Evolutionary conservation across 2,888 invertebrate species (phyloP).

Genomic region (Drosophila pseudotakahashii): DNA sequence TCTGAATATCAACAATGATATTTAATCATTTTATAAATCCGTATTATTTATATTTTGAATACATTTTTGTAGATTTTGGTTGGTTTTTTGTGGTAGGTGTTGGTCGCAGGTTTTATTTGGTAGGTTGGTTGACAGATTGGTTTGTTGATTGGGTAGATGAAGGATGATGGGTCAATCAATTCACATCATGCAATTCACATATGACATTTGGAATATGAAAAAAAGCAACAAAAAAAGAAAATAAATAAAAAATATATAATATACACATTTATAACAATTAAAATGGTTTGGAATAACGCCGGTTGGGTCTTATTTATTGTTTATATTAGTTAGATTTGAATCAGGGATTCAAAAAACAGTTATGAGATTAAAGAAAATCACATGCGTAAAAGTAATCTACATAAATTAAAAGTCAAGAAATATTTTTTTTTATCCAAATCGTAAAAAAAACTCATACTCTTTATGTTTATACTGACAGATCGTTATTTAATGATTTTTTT

Average conservation of each 20-base stretch:
- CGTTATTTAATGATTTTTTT: no score
- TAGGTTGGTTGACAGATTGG: conserved; percentile 53
- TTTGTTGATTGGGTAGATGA: conserved; percentile 67
- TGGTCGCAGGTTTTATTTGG: conserved; percentile 42
- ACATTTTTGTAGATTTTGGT: conserved; percentile 36
- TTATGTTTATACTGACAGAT: no score
- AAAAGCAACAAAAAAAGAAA: conserved; percentile 64
- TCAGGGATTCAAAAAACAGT: no score
- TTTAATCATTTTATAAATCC: conserved; percentile 42
- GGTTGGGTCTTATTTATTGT: neutral
- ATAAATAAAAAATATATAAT: conserved; percentile 53
- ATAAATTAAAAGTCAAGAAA: no score
- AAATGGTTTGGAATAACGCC: neutral
- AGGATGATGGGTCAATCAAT: conserved; percentile 79
- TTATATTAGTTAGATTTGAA: no score
- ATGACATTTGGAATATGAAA: conserved; percentile 73
- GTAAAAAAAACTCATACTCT: no score
- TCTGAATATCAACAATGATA: conserved; percentile 86
- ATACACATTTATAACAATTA: conserved; percentile 27
- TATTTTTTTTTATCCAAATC: no score
- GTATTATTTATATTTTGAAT: conserved; percentile 35
- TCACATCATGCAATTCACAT: conserved; percentile 82
- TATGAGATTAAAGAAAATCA: no score
- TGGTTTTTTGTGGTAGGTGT: conserved; percentile 53
- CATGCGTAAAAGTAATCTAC: no score